Evolutionary conservation across 2,113 vertebrate genomes (phyloP), one percentile per base, ranked within the genome.

Genomic region (Engystomops pustulosus): DNA sequence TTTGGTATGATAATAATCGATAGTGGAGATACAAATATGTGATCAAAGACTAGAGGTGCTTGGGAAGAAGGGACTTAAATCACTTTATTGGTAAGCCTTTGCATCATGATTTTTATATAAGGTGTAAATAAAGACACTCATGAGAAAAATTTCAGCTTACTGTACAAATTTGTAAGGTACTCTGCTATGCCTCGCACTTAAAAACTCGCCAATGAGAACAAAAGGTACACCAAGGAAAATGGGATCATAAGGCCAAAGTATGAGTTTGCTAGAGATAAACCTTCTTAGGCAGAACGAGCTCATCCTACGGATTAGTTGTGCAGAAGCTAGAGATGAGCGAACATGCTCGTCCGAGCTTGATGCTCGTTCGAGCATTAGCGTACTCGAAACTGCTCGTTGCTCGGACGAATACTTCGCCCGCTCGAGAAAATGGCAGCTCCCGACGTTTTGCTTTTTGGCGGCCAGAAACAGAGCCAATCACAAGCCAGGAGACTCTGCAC

Each of bases 1-100:
- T 53, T 51, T 69, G 18, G 72, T 27, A 41, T 14, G 32, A 79
- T 79, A 81, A 79, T 79, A 81, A 72, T 72, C 23, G 55, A 62
- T 25, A 55, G 30, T 38, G 20, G 45, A 34, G 30, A 45, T 45
- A 71, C 25, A 81, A 53, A 81, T 60, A 55, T 79, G 77, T 45
- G 34, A 79, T 8, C 41, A 55, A 30, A 45, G 55, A 67, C 51
- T 62, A 69, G 8, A 38, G 55, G 67, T 58, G 17, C 69, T 74
- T 83, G 47, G 51, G 67, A 12, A 30, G 32, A 70, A 55, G 32
- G 51, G 23, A 27, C 14, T 10, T 14, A 41, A 72, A 74, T 17
- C 23, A 32, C 62, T 44, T 34, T 23, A 82, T n/a, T 58, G n/a
- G 34, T 60, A 51, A 69, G 41, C 62, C 17, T 23, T 80, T 69